A percentile compares a stretch with the other conserved stretches of the same genome.
Evolutionary conservation across 1,140 invertebrate species (phyloP).

Genomic region (Penaeus vannamei): DNA sequence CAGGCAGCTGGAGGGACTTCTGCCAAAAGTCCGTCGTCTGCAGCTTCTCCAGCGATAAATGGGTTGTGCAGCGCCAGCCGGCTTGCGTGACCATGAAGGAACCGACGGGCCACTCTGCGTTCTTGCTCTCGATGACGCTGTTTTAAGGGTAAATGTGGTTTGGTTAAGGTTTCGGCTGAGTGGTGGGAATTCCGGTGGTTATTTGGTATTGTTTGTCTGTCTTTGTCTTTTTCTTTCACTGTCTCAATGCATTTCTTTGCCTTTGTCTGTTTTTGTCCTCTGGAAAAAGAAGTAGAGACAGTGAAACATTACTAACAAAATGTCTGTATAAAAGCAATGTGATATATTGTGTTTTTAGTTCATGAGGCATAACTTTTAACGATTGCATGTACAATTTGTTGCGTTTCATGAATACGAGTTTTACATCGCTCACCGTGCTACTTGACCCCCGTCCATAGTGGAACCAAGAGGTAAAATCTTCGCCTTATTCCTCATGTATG

Average conservation of each 20-base stretch:
- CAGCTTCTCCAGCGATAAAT: slow-evolving; percentile 71
- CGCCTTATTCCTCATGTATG: slow-evolving; percentile 60
- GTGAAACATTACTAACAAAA: too few relatives aligned
- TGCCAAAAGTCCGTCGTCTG: slow-evolving; percentile 58
- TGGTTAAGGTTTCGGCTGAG: too few relatives aligned
- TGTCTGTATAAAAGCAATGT: too few relatives aligned
- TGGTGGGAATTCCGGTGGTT: too few relatives aligned
- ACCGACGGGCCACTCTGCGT: slow-evolving; percentile 75
- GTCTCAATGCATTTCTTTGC: neutral
- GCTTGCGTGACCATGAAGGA: slow-evolving; percentile 72
- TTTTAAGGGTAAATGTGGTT: too few relatives aligned
- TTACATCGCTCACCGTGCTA: slow-evolving; percentile 47
- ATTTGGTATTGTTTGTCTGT: too few relatives aligned
- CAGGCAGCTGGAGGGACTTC: slow-evolving; percentile 73
- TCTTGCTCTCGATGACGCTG: slow-evolving; percentile 76
- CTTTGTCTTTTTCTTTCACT: neutral
- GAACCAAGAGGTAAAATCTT: neutral
- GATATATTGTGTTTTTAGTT: too few relatives aligned
- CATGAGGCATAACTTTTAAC: too few relatives aligned
- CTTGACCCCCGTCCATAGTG: slow-evolving; percentile 54
- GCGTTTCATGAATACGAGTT: too few relatives aligned
- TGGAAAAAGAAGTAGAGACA: too few relatives aligned
- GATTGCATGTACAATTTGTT: too few relatives aligned
- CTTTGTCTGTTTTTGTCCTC: neutral
- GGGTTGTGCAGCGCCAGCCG: slow-evolving; percentile 78